These are phyloP conservation scores for Hyposoter didymator DNA, from an alignment of 2,888 invertebrate genomes.

Conservation along the genomic window DNA sequence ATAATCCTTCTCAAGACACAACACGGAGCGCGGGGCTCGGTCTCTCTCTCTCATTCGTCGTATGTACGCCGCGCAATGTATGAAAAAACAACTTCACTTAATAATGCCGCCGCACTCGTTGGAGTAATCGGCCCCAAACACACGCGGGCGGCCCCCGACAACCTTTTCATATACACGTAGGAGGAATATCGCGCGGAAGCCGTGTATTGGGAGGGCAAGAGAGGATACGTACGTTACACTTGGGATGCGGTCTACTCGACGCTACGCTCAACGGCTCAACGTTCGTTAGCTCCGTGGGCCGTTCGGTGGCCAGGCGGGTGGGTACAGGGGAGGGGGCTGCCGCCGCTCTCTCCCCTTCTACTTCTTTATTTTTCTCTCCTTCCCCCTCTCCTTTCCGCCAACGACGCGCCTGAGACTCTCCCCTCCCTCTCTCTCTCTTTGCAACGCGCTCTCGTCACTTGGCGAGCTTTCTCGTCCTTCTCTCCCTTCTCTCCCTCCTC, in stretches of 20 bases:
- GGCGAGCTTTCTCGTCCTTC: conserved; percentile 23
- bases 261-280: conserved; percentile 81
- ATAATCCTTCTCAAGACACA: conserved; percentile 51
- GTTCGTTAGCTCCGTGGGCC: conserved; percentile 83
- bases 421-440: conserved; percentile 53
- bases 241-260: conserved; percentile 82
- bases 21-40: conserved; percentile 7
- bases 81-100: conserved; percentile 62
- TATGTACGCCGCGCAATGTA: conserved; percentile 53
- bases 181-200: conserved; percentile 62
- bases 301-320: conserved; percentile 78
- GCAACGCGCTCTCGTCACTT: conserved; percentile 23
- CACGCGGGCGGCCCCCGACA: conserved; percentile 66
- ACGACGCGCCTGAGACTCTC: conserved; percentile 69
- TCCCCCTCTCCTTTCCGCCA: conserved; percentile 75
- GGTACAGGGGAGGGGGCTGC: conserved; percentile 73
- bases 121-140: conserved; percentile 64
- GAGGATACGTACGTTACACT: conserved; percentile 75
- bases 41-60: conserved; percentile 55
- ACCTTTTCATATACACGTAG: conserved; percentile 68
- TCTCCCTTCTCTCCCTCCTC: conserved; percentile 47
- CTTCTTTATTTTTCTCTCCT: conserved; percentile 79
- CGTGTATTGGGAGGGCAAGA: conserved; percentile 71
- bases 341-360: conserved; percentile 73
- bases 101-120: conserved; percentile 57